These are phyloP conservation scores for Zosterops lateralis DNA, from an alignment of 2,113 vertebrate species.

Conservation along the genomic window DNA sequence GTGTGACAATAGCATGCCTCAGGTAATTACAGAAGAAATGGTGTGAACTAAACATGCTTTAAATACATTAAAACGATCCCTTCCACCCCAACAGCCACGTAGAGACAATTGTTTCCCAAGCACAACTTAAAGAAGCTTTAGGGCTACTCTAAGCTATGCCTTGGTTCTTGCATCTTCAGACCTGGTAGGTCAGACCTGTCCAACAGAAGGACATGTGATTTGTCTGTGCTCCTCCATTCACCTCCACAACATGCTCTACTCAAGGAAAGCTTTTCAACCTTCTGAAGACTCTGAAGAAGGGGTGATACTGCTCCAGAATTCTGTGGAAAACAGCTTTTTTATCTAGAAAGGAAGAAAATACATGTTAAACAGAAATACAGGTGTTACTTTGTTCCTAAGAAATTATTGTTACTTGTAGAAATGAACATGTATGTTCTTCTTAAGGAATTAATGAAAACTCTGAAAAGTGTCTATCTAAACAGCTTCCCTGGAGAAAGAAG, in stretches of 20 bases:
- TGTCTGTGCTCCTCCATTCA: not conserved
- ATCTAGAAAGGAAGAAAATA: conserved; percentile 17
- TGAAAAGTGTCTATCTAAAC: not conserved
- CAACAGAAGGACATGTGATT: not conserved
- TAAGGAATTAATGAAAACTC: not conserved
- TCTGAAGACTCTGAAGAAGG: not conserved
- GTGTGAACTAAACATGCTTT: not conserved
- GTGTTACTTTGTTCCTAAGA: not conserved
- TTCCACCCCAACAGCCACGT: not conserved
- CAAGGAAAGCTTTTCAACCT: not conserved
- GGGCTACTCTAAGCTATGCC: conserved; percentile 58
- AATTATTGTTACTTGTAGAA: accelerated
- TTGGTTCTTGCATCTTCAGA: conserved; percentile 35
- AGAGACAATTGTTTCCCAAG: not conserved
- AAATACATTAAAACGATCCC: not conserved
- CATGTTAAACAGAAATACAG: not conserved
- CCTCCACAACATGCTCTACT: not conserved
- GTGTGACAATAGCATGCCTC: conserved; percentile 4
- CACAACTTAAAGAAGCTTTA: conserved; percentile 66
- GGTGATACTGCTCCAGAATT: not conserved
- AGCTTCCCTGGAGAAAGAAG: not conserved
- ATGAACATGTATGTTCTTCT: not conserved
- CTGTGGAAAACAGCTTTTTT: not conserved
- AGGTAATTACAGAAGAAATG: not conserved
- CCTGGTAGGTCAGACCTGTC: not conserved